A percentile compares a stretch with the other conserved stretches of the same genome.
phyloP scores from a whole-genome alignment of 2,113 vertebrate species.

The Ochotona curzoniae region DNA sequence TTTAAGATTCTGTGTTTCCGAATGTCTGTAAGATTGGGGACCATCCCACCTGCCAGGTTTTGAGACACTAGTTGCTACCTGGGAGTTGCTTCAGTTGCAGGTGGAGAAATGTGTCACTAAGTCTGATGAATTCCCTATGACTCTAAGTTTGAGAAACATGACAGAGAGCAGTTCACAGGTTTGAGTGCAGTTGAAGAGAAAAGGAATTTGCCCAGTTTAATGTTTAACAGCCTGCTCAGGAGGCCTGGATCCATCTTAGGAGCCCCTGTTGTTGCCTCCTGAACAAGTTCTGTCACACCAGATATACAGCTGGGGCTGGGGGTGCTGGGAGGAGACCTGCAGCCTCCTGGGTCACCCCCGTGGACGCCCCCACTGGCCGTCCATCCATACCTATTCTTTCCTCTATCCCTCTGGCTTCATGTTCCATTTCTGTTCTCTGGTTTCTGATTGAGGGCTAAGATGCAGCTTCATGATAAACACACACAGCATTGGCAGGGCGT shows the following conservation, averaged over 20 bases:
- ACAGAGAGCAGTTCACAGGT: not conserved
- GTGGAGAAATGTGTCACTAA: not conserved
- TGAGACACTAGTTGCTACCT: not conserved
- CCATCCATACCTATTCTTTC: not conserved
- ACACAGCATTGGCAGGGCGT: not conserved
- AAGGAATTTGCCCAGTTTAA: conserved; percentile 59
- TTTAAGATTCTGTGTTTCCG: too few relatives aligned
- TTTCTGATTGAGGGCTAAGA: not conserved
- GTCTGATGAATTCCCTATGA: conserved; percentile 47
- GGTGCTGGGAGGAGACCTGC: not conserved
- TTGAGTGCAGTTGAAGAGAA: not conserved
- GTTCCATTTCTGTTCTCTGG: conserved; percentile 22
- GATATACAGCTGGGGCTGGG: not conserved
- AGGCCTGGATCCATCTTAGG: not conserved
- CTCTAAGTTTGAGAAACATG: conserved; percentile 22
- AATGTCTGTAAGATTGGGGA: not conserved
- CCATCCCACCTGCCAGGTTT: not conserved
- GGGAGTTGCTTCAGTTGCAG: not conserved
- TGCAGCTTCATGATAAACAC: not conserved
- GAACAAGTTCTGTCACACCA: not conserved
- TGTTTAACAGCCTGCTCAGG: conserved; percentile 50
- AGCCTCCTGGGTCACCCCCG: not conserved
- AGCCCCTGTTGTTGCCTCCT: not conserved
- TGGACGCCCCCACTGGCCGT: not conserved
- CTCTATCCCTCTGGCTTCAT: not conserved